phyloP scores from a whole-genome alignment of 2,113 vertebrate genomes.

The Orthonyx spaldingii region DNA sequence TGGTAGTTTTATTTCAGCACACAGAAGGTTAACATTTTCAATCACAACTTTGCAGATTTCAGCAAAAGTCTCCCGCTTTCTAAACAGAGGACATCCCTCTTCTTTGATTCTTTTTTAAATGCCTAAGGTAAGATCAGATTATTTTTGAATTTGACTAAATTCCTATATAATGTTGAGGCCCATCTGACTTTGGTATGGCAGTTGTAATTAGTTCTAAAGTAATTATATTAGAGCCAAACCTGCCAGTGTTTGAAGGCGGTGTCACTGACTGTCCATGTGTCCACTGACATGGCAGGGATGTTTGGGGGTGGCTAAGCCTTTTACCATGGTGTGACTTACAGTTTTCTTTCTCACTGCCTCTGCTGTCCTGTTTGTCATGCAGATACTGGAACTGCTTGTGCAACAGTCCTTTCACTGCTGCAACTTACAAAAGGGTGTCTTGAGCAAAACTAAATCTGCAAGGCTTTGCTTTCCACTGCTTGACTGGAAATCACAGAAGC shows the following conservation, averaged over 20 bases:
- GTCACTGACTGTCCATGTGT: background rate
- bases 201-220: background rate
- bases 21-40: background rate
- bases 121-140: background rate
- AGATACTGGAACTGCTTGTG: background rate
- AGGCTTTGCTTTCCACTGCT: background rate
- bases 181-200: background rate
- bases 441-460: background rate
- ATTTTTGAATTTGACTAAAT: background rate
- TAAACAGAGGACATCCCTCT: background rate
- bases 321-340: background rate
- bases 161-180: background rate
- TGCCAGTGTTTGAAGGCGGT: background rate
- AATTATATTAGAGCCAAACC: background rate
- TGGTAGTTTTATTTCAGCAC: background rate
- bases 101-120: background rate
- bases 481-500: background rate
- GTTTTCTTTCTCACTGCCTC: background rate
- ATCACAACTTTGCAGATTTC: background rate
- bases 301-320: background rate
- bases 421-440: background rate
- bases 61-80: background rate
- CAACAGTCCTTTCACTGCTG: rapidly evolving
- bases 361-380: background rate
- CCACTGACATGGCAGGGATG: background rate